Evolutionary conservation across 2,797 vertebrate species (phyloP).

Genomic region (Lepilemur septentrionalis): DNA sequence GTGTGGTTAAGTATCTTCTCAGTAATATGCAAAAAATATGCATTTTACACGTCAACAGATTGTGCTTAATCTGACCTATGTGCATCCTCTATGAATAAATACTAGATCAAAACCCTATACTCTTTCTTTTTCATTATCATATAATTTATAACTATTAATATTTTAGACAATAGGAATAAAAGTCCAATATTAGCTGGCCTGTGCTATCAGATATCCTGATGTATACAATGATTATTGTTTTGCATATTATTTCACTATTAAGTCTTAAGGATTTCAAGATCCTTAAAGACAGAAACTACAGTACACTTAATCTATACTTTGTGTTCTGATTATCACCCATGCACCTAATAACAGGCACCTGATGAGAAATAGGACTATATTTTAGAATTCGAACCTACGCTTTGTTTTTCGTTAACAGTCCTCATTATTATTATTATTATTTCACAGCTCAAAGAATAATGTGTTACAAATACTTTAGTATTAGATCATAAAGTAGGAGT

Average conservation of each 20-base stretch:
- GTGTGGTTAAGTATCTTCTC: not conserved
- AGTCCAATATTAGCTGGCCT: not conserved
- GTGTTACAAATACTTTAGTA: not conserved
- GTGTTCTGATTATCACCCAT: not conserved
- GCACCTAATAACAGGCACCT: not conserved
- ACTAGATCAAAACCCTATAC: not conserved
- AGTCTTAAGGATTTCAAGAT: not conserved
- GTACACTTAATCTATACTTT: not conserved
- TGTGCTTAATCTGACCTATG: not conserved
- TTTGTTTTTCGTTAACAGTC: not conserved
- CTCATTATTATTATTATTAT: not conserved
- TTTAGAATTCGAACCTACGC: not conserved
- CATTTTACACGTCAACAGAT: not conserved
- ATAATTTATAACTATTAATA: not conserved
- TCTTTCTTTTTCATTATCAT: not conserved
- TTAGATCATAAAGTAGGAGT: not conserved
- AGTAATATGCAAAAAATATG: slow-evolving; percentile 28
- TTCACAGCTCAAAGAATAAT: not conserved
- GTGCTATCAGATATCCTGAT: not conserved
- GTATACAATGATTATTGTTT: not conserved
- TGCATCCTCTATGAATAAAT: slow-evolving; percentile 51
- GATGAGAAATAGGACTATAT: not conserved
- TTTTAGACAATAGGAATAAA: slow-evolving; percentile 4
- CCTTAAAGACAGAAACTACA: not conserved
- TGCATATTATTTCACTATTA: not conserved